Evolutionary conservation across 2,888 invertebrate species (phyloP).

Genomic region (Drosophila multiciliata): DNA sequence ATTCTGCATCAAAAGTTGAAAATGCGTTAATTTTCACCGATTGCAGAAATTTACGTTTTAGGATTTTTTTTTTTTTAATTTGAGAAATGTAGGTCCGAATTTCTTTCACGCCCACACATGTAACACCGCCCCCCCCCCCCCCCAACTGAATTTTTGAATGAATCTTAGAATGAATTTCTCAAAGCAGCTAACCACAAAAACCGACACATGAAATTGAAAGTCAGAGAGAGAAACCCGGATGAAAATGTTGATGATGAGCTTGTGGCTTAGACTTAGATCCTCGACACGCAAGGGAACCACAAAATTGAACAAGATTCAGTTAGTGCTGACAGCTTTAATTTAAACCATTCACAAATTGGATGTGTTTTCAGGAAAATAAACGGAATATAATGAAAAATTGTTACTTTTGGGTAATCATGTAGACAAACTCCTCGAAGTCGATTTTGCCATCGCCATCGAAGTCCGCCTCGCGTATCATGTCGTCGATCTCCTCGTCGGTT

Average conservation of each 20-base stretch:
- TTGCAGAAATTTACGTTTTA: too few species aligned
- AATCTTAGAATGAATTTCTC: constrained; percentile 29
- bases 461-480: constrained; percentile 99
- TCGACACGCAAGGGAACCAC: constrained; percentile 9
- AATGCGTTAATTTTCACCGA: too few species aligned
- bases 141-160: constrained; percentile 22
- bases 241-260: constrained; percentile 23
- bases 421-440: constrained; percentile 91
- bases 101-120: background rate
- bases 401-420: constrained; percentile 97
- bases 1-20: too few species aligned
- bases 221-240: background rate
- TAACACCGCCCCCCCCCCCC: constrained; percentile 6
- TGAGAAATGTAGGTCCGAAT: too few species aligned
- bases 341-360: constrained; percentile 14
- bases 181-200: constrained; percentile 57
- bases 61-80: too few species aligned
- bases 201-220: constrained; percentile 44
- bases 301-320: background rate
- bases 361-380: background rate
- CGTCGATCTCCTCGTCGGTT: constrained; percentile 99
- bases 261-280: constrained; percentile 18
- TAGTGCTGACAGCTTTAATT: constrained; percentile 41
- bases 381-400: constrained; percentile 85
- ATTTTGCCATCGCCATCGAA: constrained; percentile 99